These are phyloP conservation scores for Panulirus ornatus DNA, from an alignment of 1,140 invertebrate species.

Conservation along the genomic window DNA sequence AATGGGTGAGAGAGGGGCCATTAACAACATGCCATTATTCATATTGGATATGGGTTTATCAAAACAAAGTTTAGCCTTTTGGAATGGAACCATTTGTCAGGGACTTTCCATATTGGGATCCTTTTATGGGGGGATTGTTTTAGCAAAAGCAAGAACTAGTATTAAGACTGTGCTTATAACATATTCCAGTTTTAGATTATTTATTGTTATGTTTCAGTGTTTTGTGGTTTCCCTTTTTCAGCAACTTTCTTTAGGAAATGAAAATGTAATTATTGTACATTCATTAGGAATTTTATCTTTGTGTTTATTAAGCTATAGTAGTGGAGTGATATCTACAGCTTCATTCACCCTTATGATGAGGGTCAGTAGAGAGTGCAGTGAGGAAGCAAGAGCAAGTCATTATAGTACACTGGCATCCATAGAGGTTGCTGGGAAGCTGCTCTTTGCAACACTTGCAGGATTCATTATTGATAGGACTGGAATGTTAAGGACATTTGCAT, in stretches of 20 bases:
- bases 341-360: conserved; percentile 65
- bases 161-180: conserved; percentile 39
- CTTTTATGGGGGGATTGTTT: conserved; percentile 48
- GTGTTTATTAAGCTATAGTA: conserved; percentile 50
- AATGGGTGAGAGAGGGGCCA: conserved; percentile 64
- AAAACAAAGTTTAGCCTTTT: conserved; percentile 56
- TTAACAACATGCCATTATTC: conserved; percentile 67
- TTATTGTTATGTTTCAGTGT: conserved; percentile 19
- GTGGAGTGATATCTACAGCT: conserved; percentile 57
- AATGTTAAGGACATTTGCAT: conserved; percentile 29
- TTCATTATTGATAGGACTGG: conserved; percentile 46
- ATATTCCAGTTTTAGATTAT: conserved; percentile 49
- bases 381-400: conserved; percentile 46
- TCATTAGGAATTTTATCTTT: conserved; percentile 25
- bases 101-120: conserved; percentile 55
- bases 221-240: conserved; percentile 35
- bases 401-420: conserved; percentile 54
- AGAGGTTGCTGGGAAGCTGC: conserved; percentile 60
- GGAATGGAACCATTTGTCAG: conserved; percentile 63
- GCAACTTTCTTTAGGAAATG: neutral
- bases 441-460: conserved; percentile 53
- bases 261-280: neutral
- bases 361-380: conserved; percentile 38
- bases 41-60: conserved; percentile 49
- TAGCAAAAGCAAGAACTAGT: conserved; percentile 9